Percentiles rank a stretch among this genome's conserved stretches.
These are phyloP conservation scores for Drosophila nebulosa DNA, from an alignment of 1,140 invertebrate genomes.

Conservation along the genomic window DNA sequence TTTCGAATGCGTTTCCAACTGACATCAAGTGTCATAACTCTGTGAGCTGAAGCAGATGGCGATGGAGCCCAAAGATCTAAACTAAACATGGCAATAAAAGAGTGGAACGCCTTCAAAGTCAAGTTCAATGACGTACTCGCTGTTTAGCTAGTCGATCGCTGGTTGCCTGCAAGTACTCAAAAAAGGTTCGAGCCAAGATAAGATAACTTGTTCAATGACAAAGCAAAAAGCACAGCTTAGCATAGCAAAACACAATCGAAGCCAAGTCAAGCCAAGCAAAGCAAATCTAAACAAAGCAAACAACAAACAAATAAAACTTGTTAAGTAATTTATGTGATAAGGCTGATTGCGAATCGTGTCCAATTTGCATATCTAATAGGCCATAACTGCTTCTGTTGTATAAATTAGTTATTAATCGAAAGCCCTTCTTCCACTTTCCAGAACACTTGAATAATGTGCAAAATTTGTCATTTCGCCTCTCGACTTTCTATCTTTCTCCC, in stretches of 20 bases:
- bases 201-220: conserved; percentile 42
- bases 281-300: conserved; percentile 33
- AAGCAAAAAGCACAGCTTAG: conserved; percentile 23
- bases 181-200: conserved; percentile 39
- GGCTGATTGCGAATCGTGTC: conserved; percentile 51
- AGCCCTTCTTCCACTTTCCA: neutral
- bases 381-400: conserved; percentile 45
- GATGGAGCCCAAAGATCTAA: conserved; percentile 32
- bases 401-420: conserved; percentile 21
- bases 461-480: neutral
- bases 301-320: conserved; percentile 33
- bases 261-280: neutral
- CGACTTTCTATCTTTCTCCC: conserved; percentile 46
- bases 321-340: conserved; percentile 60
- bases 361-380: conserved; percentile 60
- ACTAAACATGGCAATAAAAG: conserved; percentile 54
- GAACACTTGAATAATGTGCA: conserved; percentile 7
- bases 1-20: conserved; percentile 11
- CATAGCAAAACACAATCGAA: neutral
- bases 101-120: conserved; percentile 58
- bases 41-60: conserved; percentile 20
- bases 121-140: conserved; percentile 56
- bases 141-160: neutral
- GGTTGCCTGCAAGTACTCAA: conserved; percentile 35
- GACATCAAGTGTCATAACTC: conserved; percentile 33